phyloP scores from a whole-genome alignment of 2,888 invertebrate genomes.

The Drosophila pegasa region DNA sequence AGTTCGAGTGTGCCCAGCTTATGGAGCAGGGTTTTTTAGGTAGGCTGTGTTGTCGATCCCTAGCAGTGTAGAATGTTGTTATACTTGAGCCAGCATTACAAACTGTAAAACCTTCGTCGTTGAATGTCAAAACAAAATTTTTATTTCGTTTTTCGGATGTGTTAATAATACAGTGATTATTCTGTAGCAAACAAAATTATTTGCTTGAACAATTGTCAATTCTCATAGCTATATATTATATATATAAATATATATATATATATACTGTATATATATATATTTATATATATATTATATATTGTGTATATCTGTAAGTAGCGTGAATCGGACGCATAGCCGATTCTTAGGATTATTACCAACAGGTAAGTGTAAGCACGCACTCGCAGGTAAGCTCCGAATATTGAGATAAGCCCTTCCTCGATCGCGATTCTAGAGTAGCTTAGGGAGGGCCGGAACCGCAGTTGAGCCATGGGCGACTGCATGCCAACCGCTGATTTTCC shows the following conservation, averaged over 20 bases:
- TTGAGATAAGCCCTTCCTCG: conserved; percentile 27
- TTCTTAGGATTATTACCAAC: not conserved
- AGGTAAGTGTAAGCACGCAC: conserved; percentile 3
- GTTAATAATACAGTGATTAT: conserved; percentile 48
- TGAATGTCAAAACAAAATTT: conserved; percentile 65
- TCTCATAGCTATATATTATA: conserved; percentile 2
- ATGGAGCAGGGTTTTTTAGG: not conserved
- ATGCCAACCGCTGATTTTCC: conserved; percentile 70
- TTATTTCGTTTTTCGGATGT: conserved; percentile 61
- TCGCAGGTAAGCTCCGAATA: conserved; percentile 19
- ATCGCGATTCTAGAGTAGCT: not conserved
- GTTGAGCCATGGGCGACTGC: conserved; percentile 47
- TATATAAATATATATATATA: not conserved
- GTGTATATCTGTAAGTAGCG: not conserved
- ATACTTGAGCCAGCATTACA: conserved; percentile 30
- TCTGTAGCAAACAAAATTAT: conserved; percentile 66
- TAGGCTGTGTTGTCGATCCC: conserved; percentile 30
- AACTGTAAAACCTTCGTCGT: conserved; percentile 58
- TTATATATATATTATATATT: not conserved
- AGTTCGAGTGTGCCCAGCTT: not conserved
- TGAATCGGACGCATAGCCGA: not conserved
- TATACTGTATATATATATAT: not conserved
- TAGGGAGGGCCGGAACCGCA: not conserved
- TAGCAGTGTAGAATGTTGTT: conserved; percentile 2
- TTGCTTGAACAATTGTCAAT: conserved; percentile 52